Evolutionary conservation across 2,113 vertebrate species (phyloP), one percentile per base, ranked within the genome.

Genomic region (Indicator maculatus): DNA sequence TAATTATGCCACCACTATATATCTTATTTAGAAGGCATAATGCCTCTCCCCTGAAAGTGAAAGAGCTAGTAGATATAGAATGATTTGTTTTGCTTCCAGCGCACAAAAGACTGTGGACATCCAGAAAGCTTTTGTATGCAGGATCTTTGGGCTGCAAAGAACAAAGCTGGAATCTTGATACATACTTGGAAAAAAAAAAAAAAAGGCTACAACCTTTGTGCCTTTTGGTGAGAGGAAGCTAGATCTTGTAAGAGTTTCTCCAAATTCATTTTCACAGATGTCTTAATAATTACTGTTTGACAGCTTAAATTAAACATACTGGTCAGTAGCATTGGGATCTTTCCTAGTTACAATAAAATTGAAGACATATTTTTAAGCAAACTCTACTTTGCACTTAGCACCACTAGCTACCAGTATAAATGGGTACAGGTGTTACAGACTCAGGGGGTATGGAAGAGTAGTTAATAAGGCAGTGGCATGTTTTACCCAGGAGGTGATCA

Each of bases 1-100:
- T 97, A 97, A 97, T 96, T 94, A 94, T 91, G 56, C 80, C 69
- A 83, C 86, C 59, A 82, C 65, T 89, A 56, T 95, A 75, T 95
- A 92, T 94, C 87, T 97, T 97, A 83, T 83, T 91, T 95, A 86
- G 66, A 86, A 91, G 55, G n/a, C 45, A 78, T 88, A 91, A 72
- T 75, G 53, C 21, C 26, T 94, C n/a, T 86, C 59, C 39, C 55
- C 36, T 79, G 55, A 86, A 67, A 83, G 38, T 14, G 5, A 31
- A 86, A 80, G 89, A 82, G 61, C 9, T 50, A 11, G 14, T 64
- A 60, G 27, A 11, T 12, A 56, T 66, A 74, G 21, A 47, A 50
- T 23, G 52, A 8, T 73, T 93, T 88, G n/a, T n/a, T 88, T 90
- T 83, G 39, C 71, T 88, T 70, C 55, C 31, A 81, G 60, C 2